Percentiles rank a stretch among this genome's conserved stretches.
Evolutionary conservation across 2,113 vertebrate species (phyloP).

Genomic region (Athene cunicularia): DNA sequence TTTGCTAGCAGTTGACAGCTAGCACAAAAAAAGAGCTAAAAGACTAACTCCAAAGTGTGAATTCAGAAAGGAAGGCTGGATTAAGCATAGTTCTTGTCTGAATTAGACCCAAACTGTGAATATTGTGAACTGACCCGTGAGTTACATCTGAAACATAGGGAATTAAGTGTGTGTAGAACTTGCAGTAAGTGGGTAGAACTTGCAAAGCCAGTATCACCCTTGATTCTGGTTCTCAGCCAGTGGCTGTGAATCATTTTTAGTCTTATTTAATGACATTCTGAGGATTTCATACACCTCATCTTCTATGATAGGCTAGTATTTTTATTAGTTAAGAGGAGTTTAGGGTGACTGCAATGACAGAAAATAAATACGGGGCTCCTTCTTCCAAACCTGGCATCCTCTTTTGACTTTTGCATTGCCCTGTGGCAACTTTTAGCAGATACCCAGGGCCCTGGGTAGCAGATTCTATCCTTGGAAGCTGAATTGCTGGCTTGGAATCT

Average conservation of each 20-base stretch:
- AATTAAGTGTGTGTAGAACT: background rate
- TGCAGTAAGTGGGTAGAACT: background rate
- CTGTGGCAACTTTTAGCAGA: background rate
- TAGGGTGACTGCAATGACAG: background rate
- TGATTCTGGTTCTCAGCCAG: background rate
- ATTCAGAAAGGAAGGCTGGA: background rate
- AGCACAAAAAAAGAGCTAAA: background rate
- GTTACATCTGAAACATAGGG: background rate
- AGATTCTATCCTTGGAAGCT: background rate
- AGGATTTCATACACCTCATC: background rate
- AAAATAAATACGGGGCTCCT: background rate
- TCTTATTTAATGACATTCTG: background rate
- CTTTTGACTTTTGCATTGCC: background rate
- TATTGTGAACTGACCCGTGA: background rate
- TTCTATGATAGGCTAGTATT: background rate
- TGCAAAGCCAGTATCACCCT: background rate
- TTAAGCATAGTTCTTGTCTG: background rate
- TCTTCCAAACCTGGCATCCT: background rate
- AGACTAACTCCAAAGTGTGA: background rate
- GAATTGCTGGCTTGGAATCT: background rate
- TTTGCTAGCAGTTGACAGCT: background rate
- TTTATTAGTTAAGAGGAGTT: background rate
- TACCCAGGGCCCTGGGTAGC: background rate
- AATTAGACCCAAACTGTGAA: background rate
- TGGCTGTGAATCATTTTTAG: background rate